Evolutionary conservation across 2,888 invertebrate genomes (phyloP).

Genomic region (Ichneumoninae sp.): DNA sequence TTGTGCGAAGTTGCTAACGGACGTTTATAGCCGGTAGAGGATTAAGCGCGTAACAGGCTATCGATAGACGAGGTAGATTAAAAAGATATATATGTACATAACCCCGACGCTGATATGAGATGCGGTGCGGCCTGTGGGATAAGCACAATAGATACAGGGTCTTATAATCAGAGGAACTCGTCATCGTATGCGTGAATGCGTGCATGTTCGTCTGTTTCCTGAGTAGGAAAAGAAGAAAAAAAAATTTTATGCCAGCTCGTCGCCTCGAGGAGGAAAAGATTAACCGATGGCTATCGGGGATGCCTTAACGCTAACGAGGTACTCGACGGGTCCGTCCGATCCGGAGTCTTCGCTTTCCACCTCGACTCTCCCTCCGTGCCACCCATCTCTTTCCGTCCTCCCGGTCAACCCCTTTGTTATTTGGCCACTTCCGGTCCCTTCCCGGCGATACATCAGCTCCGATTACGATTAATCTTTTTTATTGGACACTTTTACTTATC

Average conservation of each 20-base stretch:
- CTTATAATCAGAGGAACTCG: constrained; percentile 62
- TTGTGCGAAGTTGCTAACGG: constrained; percentile 62
- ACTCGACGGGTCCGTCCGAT: constrained; percentile 64
- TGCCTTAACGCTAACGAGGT: constrained; percentile 81
- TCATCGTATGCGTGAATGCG: constrained; percentile 53
- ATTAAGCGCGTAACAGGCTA: constrained; percentile 58
- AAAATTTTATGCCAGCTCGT: constrained; percentile 58
- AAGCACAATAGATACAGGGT: constrained; percentile 51
- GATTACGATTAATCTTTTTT: constrained; percentile 53
- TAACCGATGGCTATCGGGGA: constrained; percentile 81
- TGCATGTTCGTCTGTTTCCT: constrained; percentile 58
- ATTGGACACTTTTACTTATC: constrained; percentile 10
- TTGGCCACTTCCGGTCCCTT: constrained; percentile 62
- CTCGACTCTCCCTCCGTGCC: constrained; percentile 15
- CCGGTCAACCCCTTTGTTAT: constrained; percentile 46
- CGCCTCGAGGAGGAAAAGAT: constrained; percentile 72
- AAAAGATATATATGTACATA: constrained; percentile 6
- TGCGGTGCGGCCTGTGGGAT: constrained; percentile 51
- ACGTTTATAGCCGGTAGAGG: constrained; percentile 59
- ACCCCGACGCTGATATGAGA: constrained; percentile 30
- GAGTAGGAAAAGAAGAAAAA: constrained; percentile 38
- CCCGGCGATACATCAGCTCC: constrained; percentile 16
- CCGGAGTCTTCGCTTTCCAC: constrained; percentile 61
- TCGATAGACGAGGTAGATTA: constrained; percentile 65
- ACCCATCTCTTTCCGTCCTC: constrained; percentile 4